Base-by-base conservation (phyloP, 2,797 vertebrate genomes). In the Xenops minutus region DNA sequence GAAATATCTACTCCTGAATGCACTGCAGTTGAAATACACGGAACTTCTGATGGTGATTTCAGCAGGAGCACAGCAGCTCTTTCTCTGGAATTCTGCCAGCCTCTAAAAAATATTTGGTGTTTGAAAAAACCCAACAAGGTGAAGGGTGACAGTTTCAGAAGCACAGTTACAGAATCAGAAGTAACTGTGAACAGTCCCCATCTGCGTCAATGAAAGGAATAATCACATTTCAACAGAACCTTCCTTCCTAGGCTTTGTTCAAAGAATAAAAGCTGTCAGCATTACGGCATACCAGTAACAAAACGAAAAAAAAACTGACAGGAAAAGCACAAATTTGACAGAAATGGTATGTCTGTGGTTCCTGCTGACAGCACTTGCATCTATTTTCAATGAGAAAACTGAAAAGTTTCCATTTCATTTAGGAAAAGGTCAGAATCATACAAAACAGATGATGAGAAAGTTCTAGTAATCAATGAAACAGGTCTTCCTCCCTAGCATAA, bases 181-280 rank as follows among this genome's bases (percentile, higher is more conserved):
- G 37, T 68, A 83, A 73, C 68, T 72, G 52, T 76, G 46, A 93
- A 73, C 66, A 84, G 73, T 89, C 79, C 59, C 41, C 48, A 59
- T 56, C 66, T 76, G n/a, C 76, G 82, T 86, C 41, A 21, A 48
- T 84, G 59, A 92, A 94, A 93, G 74, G 37, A 95, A 81, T 82
- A 95, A 92, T 74, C 76, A 71, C 52, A 73, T 94, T 95, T 90
- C 59, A 92, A 75, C 48, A 90, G 61, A 85, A 91, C 94, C 37
- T 92, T 93, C 79, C 76, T 93, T 82, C 55, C 85, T 90, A 90
- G 71, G 63, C 32, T 88, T 94, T 95, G 83, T 93, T 95, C 74
- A 77, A 93, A 95, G 88, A 92, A 93, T 88, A 93, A 92, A 95
- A 93, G 59, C 88, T 94, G 95, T 88, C 91, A 96, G 80, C 30